These are phyloP conservation scores for Prunella strophiata DNA, from an alignment of 2,797 vertebrate genomes.

Conservation along the genomic window DNA sequence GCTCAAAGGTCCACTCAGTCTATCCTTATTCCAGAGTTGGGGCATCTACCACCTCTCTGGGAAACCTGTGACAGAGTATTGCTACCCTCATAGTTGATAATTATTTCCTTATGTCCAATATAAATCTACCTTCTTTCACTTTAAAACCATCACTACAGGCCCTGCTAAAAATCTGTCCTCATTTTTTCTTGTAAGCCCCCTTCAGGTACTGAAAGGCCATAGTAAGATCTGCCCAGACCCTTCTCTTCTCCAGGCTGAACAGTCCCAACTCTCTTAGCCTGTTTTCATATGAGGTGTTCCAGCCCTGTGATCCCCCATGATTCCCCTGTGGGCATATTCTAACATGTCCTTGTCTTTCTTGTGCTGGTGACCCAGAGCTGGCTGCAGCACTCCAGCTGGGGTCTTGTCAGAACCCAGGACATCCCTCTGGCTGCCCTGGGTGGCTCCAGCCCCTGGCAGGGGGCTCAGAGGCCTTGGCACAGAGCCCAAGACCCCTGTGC, in stretches of 20 bases:
- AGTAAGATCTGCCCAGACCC: background rate
- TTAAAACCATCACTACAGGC: background rate
- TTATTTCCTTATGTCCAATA: background rate
- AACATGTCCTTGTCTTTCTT: background rate
- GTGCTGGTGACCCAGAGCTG: accelerated
- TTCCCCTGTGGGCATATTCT: accelerated
- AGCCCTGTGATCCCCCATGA: accelerated
- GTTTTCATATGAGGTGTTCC: accelerated
- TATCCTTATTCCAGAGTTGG: background rate
- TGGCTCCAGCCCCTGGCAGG: too few species aligned
- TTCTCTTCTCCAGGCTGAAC: background rate
- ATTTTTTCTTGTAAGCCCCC: accelerated
- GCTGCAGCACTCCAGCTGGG: accelerated
- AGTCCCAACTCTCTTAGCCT: background rate
- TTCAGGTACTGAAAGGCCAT: accelerated
- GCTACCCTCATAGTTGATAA: background rate
- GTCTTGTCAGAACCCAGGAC: background rate
- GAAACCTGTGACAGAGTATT: background rate
- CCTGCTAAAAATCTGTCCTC: background rate
- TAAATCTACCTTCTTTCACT: background rate
- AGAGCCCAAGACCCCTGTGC: too few species aligned
- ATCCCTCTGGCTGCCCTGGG: too few species aligned
- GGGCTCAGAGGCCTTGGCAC: too few species aligned
- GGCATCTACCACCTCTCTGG: background rate
- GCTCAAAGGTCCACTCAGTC: background rate